Evolutionary conservation across 2,888 invertebrate genomes (phyloP), one percentile per base, ranked within the genome.

Genomic region (Digitonthophagus gazella): DNA sequence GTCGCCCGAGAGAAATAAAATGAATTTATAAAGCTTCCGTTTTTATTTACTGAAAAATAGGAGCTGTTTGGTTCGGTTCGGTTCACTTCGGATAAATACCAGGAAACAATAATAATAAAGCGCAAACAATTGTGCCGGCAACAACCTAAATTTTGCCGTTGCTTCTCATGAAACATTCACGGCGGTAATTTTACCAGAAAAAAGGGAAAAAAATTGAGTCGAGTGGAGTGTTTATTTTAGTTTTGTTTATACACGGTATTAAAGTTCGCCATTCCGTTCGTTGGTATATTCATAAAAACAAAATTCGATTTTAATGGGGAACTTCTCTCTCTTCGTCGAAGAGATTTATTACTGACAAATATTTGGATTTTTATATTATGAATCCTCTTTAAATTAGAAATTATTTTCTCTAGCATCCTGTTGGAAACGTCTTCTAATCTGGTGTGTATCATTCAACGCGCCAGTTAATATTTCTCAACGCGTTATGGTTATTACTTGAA

Each of bases 381-480:
- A 11, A 44, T 44, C n/a, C n/a, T 44, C 6, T 44, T 44, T 44
- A 11, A 44, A 44, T 44, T 44, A 44, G 28, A 44, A 44, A 44
- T 44, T 44, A 44, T 44, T 44, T 44, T 44, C 8, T 8, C 28
- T 44, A 44, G 28, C 28, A 44, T 44, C 28, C 28, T 44, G 28
- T 44, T 44, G 8, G 28, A 44, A 11, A 44, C 8, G 11, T 44
- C 28, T 6, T 44, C 28, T 11, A 44, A 44, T 44, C 61, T 61
- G 61, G 16, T 2, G 16, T n/a, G 19, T 69, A 58, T 75, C 75
- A 74, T 67, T 75, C 75, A 72, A 70, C 75, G 68, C 71, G 61
- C 67, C 70, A 72, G 72, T 73, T 72, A 75, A 75, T 71, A 68
- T 75, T 44, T 44, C 68, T 67, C 6, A 20, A 63, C 55, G 64